Evolutionary conservation across 1,140 invertebrate genomes (phyloP).

Genomic region (Holotrichia oblita): DNA sequence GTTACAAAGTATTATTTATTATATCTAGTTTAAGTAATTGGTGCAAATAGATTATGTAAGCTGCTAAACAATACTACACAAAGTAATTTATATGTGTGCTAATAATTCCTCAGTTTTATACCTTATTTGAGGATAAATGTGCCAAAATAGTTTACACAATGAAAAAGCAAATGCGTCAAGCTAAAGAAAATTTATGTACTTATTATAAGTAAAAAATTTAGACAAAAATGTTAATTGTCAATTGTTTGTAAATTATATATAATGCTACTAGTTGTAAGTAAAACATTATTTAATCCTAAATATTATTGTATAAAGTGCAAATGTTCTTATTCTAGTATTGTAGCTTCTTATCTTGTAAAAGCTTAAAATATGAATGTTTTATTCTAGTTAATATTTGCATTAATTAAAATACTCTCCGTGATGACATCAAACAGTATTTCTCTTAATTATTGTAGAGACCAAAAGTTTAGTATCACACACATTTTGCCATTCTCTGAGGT

Average conservation of each 20-base stretch:
- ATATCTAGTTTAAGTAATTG: not conserved
- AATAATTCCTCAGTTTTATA: not conserved
- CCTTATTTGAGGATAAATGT: not conserved
- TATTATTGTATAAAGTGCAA: slow-evolving; percentile 5
- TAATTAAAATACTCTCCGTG: not conserved
- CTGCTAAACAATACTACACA: not conserved
- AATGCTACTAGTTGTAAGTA: not conserved
- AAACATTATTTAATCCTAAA: not conserved
- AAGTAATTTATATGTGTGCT: not conserved
- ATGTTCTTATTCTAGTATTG: not conserved
- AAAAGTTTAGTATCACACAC: no score
- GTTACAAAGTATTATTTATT: slow-evolving; percentile 22
- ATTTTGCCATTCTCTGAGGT: no score
- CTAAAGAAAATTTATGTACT: not conserved
- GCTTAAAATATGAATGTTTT: not conserved
- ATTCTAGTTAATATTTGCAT: not conserved
- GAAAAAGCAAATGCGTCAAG: not conserved
- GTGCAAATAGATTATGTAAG: slow-evolving; percentile 10
- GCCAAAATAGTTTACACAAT: slow-evolving; percentile 8
- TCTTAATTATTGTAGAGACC: no score
- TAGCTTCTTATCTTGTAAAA: slow-evolving; percentile 11
- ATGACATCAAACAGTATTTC: no score
- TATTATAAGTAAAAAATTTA: slow-evolving; percentile 8
- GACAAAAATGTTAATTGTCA: slow-evolving; percentile 32
- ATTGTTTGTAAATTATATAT: slow-evolving; percentile 28